Percentiles rank a stretch among this genome's conserved stretches.
phyloP scores from a whole-genome alignment of 2,888 invertebrate species.

The Hymenopus coronatus region DNA sequence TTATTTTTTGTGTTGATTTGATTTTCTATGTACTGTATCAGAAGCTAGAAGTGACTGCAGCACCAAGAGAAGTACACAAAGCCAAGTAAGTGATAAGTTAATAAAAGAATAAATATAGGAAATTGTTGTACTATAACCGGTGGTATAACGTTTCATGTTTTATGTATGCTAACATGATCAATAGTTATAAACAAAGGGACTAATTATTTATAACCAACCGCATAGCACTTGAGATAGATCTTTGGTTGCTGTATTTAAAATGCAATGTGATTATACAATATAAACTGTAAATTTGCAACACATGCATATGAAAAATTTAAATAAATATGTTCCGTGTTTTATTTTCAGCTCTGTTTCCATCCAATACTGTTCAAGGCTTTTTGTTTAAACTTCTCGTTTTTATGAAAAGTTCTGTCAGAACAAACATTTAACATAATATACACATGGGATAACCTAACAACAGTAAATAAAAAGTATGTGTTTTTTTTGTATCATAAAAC shows the following conservation, averaged over 20 bases:
- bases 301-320: background rate
- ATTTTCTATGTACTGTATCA: background rate
- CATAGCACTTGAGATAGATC: background rate
- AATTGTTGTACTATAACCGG: background rate
- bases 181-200: no score
- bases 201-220: no score
- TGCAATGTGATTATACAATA: background rate
- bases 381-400: background rate
- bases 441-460: background rate
- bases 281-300: background rate
- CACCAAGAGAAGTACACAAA: background rate
- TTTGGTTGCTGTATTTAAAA: background rate
- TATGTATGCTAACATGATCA: background rate
- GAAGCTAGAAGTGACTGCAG: background rate
- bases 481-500: conserved; percentile 6
- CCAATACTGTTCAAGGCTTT: background rate
- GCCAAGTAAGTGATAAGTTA: background rate
- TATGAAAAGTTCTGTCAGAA: background rate
- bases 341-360: background rate
- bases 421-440: background rate
- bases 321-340: background rate
- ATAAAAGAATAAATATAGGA: background rate
- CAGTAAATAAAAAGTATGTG: background rate
- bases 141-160: background rate
- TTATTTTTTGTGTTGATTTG: background rate